A percentile compares a stretch with the other conserved stretches of the same genome.
phyloP scores from a whole-genome alignment of 1,140 invertebrate species.

The Atta cephalotes region DNA sequence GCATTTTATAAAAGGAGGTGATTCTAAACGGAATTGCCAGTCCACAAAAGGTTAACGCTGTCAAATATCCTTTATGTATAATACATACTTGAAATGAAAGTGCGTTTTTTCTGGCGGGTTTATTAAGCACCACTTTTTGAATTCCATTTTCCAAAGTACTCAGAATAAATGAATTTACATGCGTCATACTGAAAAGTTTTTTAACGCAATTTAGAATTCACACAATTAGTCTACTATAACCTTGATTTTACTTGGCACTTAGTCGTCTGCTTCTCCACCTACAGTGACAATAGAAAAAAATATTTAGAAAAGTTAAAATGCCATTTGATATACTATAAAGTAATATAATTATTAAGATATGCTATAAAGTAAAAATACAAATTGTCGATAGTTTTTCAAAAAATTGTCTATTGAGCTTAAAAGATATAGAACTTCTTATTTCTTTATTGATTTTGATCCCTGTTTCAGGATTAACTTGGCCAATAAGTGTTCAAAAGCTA shows the following conservation, averaged over 20 bases:
- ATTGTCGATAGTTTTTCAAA: background rate
- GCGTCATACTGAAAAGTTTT: background rate
- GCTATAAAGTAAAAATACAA: background rate
- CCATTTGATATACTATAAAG: background rate
- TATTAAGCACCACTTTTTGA: conserved; percentile 90
- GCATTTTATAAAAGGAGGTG: too few species aligned
- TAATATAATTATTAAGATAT: background rate
- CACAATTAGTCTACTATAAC: background rate
- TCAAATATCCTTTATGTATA: background rate
- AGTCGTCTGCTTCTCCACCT: too few species aligned
- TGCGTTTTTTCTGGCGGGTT: conserved; percentile 93
- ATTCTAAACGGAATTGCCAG: too few species aligned
- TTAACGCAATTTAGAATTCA: background rate
- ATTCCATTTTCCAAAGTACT: conserved; percentile 85
- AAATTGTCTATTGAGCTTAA: background rate
- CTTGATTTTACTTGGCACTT: background rate
- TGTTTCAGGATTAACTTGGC: too few species aligned
- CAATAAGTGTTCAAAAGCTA: too few species aligned
- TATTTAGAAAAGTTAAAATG: background rate
- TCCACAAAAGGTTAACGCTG: background rate
- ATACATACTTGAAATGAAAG: conserved; percentile 85
- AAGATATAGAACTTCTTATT: background rate
- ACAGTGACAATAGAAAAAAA: background rate
- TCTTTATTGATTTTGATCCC: too few species aligned
- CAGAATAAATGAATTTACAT: conserved; percentile 63